Percentiles rank a stretch among this genome's conserved stretches.
Evolutionary conservation across 2,888 invertebrate genomes (phyloP).

Genomic region (Cephus pulcher): DNA sequence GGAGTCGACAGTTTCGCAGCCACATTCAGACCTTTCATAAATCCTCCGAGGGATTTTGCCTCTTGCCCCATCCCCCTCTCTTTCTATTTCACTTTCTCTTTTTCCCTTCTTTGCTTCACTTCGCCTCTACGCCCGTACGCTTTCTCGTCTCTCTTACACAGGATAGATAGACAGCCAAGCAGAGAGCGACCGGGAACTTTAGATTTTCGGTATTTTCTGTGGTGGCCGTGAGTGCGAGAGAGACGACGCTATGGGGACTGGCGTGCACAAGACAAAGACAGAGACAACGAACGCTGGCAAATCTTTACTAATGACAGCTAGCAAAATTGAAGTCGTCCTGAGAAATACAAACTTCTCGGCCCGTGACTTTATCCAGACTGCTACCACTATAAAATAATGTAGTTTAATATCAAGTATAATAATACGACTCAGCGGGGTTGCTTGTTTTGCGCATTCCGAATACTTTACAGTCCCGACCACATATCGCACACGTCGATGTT

Average conservation of each 20-base stretch:
- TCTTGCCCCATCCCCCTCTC: constrained; percentile 20
- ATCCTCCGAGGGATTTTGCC: constrained; percentile 40
- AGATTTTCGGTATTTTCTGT: neutral
- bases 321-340: neutral
- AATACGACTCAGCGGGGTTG: neutral
- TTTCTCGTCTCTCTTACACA: constrained; percentile 32
- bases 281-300: neutral
- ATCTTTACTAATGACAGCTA: neutral
- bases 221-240: neutral
- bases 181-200: neutral
- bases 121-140: constrained; percentile 32
- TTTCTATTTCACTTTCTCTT: neutral
- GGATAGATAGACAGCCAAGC: neutral
- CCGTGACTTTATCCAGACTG: neutral
- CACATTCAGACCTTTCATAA: constrained; percentile 58
- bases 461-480: neutral
- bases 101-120: neutral
- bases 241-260: neutral
- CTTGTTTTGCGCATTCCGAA: neutral
- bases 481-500: neutral
- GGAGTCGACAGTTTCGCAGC: constrained; percentile 41
- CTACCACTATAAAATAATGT: neutral
- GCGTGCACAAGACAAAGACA: neutral
- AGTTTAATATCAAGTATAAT: neutral
- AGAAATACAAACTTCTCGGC: neutral